phyloP scores from a whole-genome alignment of 2,888 invertebrate genomes.

The Andrena haemorrhoa region DNA sequence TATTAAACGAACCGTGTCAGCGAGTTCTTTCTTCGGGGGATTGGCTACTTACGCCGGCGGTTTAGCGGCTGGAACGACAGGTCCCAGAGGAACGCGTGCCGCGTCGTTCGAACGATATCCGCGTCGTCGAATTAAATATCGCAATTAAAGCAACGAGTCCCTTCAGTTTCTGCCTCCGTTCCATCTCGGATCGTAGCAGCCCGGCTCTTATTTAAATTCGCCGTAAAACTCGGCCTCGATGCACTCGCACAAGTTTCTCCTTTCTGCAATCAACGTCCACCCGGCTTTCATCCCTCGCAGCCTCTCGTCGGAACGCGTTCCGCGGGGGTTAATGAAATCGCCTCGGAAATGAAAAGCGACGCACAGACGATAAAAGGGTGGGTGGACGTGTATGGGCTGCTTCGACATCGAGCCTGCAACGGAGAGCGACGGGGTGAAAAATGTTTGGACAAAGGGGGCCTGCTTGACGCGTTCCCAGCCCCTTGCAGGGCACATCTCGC shows the following conservation, averaged over 20 bases:
- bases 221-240: conserved; percentile 11
- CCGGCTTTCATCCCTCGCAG: conserved; percentile 8
- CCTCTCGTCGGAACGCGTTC: conserved; percentile 31
- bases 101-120: not conserved
- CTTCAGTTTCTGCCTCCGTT: not conserved
- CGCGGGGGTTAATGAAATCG: conserved; percentile 23
- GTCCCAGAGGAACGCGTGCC: not conserved
- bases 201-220: conserved; percentile 30
- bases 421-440: conserved; percentile 12
- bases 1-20: conserved; percentile 53
- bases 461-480: conserved; percentile 15
- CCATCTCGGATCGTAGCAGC: conserved; percentile 7
- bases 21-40: conserved; percentile 29
- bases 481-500: conserved; percentile 28
- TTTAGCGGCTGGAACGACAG: not conserved
- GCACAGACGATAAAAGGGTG: conserved; percentile 30
- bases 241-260: conserved; percentile 10
- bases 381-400: not conserved
- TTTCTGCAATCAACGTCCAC: conserved; percentile 9
- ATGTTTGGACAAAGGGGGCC: conserved; percentile 35
- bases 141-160: not conserved
- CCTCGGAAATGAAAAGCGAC: conserved; percentile 32
- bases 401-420: conserved; percentile 16
- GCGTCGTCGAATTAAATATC: not conserved
- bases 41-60: conserved; percentile 12